Evolutionary conservation across 2,797 vertebrate genomes (phyloP), one percentile per base, ranked within the genome.

Genomic region (Dipus sagitta): DNA sequence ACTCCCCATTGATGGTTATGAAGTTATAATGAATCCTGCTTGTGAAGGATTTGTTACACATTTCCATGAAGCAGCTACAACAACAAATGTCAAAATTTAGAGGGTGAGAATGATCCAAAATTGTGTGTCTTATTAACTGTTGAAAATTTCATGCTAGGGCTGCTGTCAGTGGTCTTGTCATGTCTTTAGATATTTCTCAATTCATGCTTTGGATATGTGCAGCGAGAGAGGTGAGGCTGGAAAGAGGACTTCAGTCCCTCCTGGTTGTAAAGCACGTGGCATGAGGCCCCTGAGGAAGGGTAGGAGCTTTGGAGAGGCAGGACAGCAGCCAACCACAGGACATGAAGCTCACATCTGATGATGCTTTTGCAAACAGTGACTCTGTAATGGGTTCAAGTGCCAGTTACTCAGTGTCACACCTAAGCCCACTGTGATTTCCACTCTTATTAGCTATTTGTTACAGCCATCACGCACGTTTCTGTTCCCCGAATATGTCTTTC

Each of bases 311-410:
- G 54, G 84, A 20, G 32, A 60, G 32, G 32, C 42, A 38, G 80
- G n/a, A 24, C 65, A 62, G 62, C 11, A 60, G 52, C 20, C 24
- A 86, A 34, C 17, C 65, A 92, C 8, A 74, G 85, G 70, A 92
- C 93, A 93, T 74, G 74, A 92, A 90, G 64, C 54, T 70, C 32
- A 30, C 64, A 77, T 65, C 20, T 26, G 62, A 65, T 93, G 42
- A 23, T 92, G 65, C n/a, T n/a, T n/a, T n/a, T n/a, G 67, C 28
- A 28, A 11, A 26, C 74, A 70, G 47, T 71, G 86, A 76, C 70
- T 75, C 23, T 58, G 32, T 30, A 21, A 83, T 18, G 72, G 78
- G 13, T 42, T 77, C n/a, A 90, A 58, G 38, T 32, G 67, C 47
- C 88, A 26, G 18, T 71, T 88, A 65, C 72, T 80, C 70, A 81